These are phyloP conservation scores for Casuarius casuarius DNA, from an alignment of 2,113 vertebrate species.

Conservation along the genomic window DNA sequence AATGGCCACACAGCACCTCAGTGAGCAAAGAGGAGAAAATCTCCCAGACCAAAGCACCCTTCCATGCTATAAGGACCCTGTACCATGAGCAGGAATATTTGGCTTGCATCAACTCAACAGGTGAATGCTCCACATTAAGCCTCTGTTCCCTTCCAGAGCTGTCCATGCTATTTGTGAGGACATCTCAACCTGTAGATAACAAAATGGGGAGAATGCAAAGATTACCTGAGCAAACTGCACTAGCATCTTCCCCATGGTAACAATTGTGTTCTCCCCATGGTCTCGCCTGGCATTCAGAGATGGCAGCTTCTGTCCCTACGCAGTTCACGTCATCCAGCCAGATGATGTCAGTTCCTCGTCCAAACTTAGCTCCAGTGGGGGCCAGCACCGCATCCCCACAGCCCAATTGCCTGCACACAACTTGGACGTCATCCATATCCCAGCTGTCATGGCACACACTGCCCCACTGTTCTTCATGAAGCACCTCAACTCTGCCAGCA, in stretches of 20 bases:
- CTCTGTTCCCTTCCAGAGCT: not conserved
- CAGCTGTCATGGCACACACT: not conserved
- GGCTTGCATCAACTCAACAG: not conserved
- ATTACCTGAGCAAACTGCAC: not conserved
- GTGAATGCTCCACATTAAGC: not conserved
- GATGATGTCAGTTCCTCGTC: not conserved
- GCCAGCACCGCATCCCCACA: conserved; percentile 74
- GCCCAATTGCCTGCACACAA: conserved; percentile 88
- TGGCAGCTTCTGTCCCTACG: not conserved
- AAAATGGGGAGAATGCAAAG: not conserved
- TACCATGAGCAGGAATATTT: not conserved
- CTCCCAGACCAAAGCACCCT: not conserved
- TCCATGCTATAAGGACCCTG: not conserved
- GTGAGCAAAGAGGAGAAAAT: not conserved
- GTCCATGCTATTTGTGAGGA: not conserved
- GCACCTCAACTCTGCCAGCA: conserved; percentile 17
- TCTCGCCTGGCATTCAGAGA: not conserved
- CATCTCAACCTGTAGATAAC: rapidly evolving
- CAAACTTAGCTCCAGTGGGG: not conserved
- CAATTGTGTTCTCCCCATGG: not conserved
- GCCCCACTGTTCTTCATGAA: not conserved
- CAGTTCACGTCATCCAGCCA: conserved; percentile 33
- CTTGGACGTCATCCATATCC: conserved; percentile 75
- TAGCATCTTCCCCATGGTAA: not conserved
- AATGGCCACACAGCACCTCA: not conserved